These are phyloP conservation scores for Aptenodytes forsteri DNA, from an alignment of 2,113 vertebrate species.

Conservation along the genomic window DNA sequence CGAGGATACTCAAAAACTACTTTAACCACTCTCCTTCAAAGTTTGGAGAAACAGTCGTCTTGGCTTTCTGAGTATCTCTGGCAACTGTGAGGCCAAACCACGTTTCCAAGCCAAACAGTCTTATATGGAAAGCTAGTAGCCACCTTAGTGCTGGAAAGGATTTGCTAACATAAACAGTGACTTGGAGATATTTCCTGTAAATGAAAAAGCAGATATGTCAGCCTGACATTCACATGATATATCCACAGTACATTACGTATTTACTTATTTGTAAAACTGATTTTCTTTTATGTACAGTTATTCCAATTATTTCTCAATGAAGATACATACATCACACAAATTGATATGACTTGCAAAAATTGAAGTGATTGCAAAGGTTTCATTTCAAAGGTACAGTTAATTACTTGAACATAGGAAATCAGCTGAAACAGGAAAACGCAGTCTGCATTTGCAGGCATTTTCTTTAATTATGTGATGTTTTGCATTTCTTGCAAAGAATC, in stretches of 20 bases:
- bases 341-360: neutral
- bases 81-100: neutral
- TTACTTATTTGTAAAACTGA: neutral
- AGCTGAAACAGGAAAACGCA: neutral
- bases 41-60: neutral
- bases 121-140: neutral
- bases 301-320: neutral
- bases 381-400: neutral
- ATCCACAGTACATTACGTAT: neutral
- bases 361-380: neutral
- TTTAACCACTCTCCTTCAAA: neutral
- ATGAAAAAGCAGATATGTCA: neutral
- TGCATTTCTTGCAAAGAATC: slow-evolving; percentile 4
- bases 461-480: slow-evolving; percentile 10
- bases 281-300: neutral
- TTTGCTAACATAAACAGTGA: neutral
- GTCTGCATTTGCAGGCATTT: neutral
- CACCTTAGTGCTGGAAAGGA: neutral
- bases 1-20: neutral
- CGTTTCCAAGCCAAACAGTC: neutral
- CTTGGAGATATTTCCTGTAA: neutral
- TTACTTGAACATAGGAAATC: neutral
- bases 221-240: neutral
- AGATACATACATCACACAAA: neutral
- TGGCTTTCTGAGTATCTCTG: neutral